Evolutionary conservation across 2,113 vertebrate species (phyloP).

Genomic region (Zingel zingel): DNA sequence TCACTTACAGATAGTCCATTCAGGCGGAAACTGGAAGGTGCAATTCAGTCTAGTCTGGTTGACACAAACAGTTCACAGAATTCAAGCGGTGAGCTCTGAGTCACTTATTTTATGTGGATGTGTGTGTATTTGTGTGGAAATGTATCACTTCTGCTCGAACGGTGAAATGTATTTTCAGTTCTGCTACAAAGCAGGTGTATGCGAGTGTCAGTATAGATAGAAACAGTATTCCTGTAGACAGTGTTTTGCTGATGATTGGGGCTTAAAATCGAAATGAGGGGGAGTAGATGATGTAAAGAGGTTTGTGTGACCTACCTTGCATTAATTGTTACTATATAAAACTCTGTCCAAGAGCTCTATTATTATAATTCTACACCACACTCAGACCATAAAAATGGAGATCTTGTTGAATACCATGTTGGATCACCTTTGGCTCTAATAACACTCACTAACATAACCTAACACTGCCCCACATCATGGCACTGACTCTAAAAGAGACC

Average conservation of each 20-base stretch:
- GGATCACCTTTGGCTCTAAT: conserved; percentile 23
- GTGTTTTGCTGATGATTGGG: conserved; percentile 26
- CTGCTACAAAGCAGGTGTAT: conserved; percentile 18
- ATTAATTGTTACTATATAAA: conserved; percentile 54
- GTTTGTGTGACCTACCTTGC: conserved; percentile 58
- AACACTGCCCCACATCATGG: conserved; percentile 4
- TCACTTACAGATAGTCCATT: conserved; percentile 90
- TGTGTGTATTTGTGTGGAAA: conserved; percentile 31
- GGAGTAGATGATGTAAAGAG: conserved; percentile 31
- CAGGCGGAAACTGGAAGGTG: conserved; percentile 92
- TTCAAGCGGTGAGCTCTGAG: conserved; percentile 91
- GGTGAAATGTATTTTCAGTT: conserved; percentile 44
- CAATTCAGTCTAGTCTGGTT: conserved; percentile 92
- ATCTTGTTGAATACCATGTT: conserved; percentile 32
- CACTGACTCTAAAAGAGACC: conserved; percentile 14
- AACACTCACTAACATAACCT: not conserved
- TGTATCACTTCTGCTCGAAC: conserved; percentile 48
- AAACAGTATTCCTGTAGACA: conserved; percentile 20
- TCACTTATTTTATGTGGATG: conserved; percentile 23
- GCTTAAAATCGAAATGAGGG: conserved; percentile 51
- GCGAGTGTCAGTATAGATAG: conserved; percentile 28
- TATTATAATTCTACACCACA: conserved; percentile 26
- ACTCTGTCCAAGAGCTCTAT: conserved; percentile 31
- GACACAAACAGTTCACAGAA: conserved; percentile 97
- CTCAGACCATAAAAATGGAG: conserved; percentile 25